Evolutionary conservation across 2,888 invertebrate species (phyloP).

Genomic region (Sisyra nigra): DNA sequence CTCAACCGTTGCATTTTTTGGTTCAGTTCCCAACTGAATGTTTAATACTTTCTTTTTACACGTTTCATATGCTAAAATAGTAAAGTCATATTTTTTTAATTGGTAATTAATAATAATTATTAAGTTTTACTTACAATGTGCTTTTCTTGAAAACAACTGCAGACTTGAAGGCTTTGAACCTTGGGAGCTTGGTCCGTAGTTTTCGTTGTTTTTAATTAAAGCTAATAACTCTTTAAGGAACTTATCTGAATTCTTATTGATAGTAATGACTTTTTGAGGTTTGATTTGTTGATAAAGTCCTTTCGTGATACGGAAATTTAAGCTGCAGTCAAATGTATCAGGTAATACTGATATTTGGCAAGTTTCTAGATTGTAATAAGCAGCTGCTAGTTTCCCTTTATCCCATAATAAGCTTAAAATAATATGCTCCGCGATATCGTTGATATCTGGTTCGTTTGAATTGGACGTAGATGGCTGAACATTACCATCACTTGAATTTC

Average conservation of each 20-base stretch:
- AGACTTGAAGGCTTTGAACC: conserved; percentile 4
- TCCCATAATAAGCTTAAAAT: conserved; percentile 48
- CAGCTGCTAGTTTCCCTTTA: conserved; percentile 51
- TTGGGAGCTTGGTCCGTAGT: not conserved
- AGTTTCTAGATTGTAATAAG: conserved; percentile 48
- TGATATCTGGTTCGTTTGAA: not conserved
- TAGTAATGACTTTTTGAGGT: conserved; percentile 36
- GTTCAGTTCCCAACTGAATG: conserved; percentile 37
- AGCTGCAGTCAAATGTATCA: conserved; percentile 46
- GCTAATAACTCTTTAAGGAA: conserved; percentile 26
- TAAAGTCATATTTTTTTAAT: too few relatives aligned
- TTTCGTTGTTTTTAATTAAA: not conserved
- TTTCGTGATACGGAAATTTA: conserved; percentile 41
- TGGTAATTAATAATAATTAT: too few relatives aligned
- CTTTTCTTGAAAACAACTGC: conserved; percentile 36
- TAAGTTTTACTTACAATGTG: conserved; percentile 33
- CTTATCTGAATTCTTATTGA: conserved; percentile 33
- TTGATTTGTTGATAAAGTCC: conserved; percentile 41
- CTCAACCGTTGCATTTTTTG: conserved; percentile 30
- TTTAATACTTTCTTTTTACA: conserved; percentile 37
- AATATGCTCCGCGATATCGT: conserved; percentile 20
- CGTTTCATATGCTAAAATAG: conserved; percentile 32
- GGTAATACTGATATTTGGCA: conserved; percentile 51
- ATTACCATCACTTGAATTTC: not conserved
- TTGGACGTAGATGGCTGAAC: not conserved